Evolutionary conservation across 2,113 vertebrate genomes (phyloP).

Genomic region (Seriola aureovittata): DNA sequence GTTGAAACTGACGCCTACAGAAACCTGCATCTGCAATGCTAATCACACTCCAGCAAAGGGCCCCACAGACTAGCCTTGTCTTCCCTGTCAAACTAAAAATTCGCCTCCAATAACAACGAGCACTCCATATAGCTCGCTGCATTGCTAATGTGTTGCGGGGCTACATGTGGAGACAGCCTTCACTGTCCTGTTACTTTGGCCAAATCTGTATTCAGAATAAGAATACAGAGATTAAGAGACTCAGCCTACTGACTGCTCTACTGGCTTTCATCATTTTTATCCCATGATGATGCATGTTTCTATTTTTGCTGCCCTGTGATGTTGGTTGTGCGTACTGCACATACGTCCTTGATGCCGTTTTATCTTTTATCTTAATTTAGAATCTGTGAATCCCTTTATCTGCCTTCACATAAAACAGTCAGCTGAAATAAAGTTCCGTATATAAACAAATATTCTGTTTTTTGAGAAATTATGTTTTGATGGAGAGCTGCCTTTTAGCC

Average conservation of each 20-base stretch:
- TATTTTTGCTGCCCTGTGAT: not conserved
- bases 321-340: not conserved
- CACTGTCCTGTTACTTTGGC: conserved; percentile 20
- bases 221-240: not conserved
- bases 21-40: conserved; percentile 77
- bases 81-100: conserved; percentile 61
- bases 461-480: not conserved
- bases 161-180: conserved; percentile 29
- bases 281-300: not conserved
- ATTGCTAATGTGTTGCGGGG: conserved; percentile 49
- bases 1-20: conserved; percentile 75
- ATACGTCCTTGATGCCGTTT: not conserved
- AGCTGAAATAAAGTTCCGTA: not conserved
- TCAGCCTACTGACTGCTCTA: conserved; percentile 2
- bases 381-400: not conserved
- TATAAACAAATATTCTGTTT: not conserved
- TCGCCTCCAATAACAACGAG: conserved; percentile 64
- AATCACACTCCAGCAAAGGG: conserved; percentile 68
- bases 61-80: conserved; percentile 59
- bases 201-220: conserved; percentile 44
- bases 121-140: conserved; percentile 8
- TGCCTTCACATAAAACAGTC: not conserved
- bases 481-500: not conserved
- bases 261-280: not conserved
- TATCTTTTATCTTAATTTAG: not conserved